Conservation (phyloP, 1,140 invertebrate species). For the Brachionus koreanus region DNA sequence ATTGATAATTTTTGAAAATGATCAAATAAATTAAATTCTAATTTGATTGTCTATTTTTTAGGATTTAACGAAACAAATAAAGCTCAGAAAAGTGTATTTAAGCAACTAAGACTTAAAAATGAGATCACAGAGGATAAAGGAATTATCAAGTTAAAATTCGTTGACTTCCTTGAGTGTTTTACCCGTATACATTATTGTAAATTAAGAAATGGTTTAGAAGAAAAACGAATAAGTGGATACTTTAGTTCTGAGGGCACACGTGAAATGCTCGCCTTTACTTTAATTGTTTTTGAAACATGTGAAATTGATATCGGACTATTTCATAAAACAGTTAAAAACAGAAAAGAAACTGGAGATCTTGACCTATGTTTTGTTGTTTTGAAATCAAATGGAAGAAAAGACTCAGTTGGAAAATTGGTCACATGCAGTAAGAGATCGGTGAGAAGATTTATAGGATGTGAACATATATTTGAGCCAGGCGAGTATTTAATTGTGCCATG, state of each 20-base stretch:
- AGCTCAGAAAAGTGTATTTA: no score
- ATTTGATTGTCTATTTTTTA: no score
- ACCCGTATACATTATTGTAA: constrained; percentile 19
- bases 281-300: constrained; percentile 43
- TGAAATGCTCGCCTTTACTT: constrained; percentile 8
- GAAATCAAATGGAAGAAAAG: constrained; percentile 29
- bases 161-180: constrained; percentile 38
- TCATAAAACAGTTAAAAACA: constrained; percentile 38
- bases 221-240: constrained; percentile 13
- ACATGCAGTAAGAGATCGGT: constrained; percentile 16
- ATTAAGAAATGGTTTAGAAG: not conserved
- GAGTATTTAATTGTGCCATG: constrained; percentile 39
- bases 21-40: no score
- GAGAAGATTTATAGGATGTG: constrained; percentile 10
- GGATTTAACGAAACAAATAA: no score
- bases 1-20: no score
- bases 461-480: constrained; percentile 38
- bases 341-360: constrained; percentile 24
- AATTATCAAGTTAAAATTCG: constrained; percentile 10
- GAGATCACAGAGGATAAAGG: not conserved
- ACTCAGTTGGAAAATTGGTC: constrained; percentile 23
- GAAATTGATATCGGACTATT: constrained; percentile 44
- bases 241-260: not conserved
- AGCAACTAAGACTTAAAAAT: no score
- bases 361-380: constrained; percentile 29